These are phyloP conservation scores for Pristionchus entomophagus DNA, from an alignment of 2,888 invertebrate species.

Conservation along the genomic window DNA sequence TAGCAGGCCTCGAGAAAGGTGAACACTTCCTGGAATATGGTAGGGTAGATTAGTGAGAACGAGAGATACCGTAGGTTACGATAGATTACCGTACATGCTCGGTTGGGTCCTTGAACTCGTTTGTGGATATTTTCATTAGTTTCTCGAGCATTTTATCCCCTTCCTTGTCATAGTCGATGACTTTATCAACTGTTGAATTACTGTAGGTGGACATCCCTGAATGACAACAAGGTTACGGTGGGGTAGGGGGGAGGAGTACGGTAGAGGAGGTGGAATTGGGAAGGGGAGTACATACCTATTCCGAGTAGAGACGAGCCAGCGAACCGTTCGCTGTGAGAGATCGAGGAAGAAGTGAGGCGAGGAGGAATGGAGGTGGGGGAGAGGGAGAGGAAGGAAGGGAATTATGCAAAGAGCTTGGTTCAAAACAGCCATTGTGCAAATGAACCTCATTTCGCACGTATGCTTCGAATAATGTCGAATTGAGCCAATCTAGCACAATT, in stretches of 20 bases:
- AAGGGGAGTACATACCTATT: background rate
- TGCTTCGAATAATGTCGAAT: too few relatives aligned
- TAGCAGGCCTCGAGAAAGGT: conserved; percentile 37
- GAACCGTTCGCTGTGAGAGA: background rate
- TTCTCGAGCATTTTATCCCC: conserved; percentile 18
- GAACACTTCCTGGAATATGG: conserved; percentile 17
- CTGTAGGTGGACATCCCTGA: background rate
- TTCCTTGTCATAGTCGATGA: conserved; percentile 32
- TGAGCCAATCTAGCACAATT: too few relatives aligned
- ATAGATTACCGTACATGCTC: background rate
- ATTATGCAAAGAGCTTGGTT: background rate
- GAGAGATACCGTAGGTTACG: background rate
- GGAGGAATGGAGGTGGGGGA: too few relatives aligned
- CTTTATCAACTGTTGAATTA: conserved; percentile 9
- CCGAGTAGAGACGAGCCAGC: background rate
- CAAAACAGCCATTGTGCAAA: too few relatives aligned
- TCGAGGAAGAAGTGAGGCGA: background rate
- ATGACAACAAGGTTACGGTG: too few relatives aligned
- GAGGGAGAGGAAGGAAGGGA: background rate
- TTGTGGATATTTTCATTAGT: conserved; percentile 17
- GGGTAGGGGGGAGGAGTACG: too few relatives aligned
- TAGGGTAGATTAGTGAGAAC: background rate
- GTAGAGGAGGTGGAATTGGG: background rate
- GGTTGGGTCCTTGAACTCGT: conserved; percentile 40
- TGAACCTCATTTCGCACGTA: too few relatives aligned